Evolutionary conservation across 2,113 vertebrate species (phyloP).

Genomic region (Oncorhynchus mykiss): DNA sequence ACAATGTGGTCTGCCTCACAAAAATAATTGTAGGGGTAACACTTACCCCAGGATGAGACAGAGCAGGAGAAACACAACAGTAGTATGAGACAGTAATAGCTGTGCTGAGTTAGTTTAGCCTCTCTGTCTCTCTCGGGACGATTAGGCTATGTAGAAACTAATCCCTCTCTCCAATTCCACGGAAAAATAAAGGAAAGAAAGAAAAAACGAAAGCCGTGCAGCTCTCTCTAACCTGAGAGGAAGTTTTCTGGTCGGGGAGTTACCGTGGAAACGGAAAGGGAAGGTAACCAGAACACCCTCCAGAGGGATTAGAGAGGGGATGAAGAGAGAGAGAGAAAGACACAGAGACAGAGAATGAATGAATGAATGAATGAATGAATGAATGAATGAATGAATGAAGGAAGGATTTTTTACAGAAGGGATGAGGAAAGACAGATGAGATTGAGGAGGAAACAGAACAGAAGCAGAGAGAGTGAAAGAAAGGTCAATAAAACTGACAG

Average conservation of each 20-base stretch:
- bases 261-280: background rate
- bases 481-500: too few relatives aligned
- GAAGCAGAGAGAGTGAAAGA: too few relatives aligned
- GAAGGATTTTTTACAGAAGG: background rate
- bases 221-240: background rate
- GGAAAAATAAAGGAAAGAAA: background rate
- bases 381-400: background rate
- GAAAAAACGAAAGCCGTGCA: background rate
- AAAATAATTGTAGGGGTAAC: too few relatives aligned
- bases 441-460: too few relatives aligned
- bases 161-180: slow-evolving; percentile 6
- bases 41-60: too few relatives aligned
- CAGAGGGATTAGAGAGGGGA: background rate
- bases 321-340: background rate
- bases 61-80: too few relatives aligned
- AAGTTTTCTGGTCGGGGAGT: background rate
- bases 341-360: background rate
- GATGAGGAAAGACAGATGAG: too few relatives aligned
- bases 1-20: too few relatives aligned
- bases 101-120: slow-evolving; percentile 40
- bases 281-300: background rate
- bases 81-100: slow-evolving; percentile 25
- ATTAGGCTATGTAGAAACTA: slow-evolving; percentile 22
- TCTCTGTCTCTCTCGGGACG: slow-evolving; percentile 23
- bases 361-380: background rate